Base-by-base conservation (phyloP, 1,140 invertebrate species). In the Tenebrio molitor region DNA sequence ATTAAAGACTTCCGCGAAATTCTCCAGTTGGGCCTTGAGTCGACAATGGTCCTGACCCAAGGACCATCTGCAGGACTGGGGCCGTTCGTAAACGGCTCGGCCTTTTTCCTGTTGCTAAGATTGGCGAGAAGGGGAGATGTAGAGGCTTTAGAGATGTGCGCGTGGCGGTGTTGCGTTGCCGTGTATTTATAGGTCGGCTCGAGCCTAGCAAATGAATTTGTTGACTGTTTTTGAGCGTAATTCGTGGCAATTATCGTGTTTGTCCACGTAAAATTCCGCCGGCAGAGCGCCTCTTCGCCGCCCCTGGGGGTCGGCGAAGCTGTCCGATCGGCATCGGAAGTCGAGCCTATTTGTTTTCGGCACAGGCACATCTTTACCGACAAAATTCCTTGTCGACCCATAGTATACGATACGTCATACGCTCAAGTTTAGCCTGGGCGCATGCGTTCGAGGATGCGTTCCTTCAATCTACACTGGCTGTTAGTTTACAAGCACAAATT, bases 401-500 rank as follows among this genome's bases (percentile, higher is more conserved):
- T 58, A 58, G 21, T 58, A 58, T 58, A 68, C 65, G 42, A 74
- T 71, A 76, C 73, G 75, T 76, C 75, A 74, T 70, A 29, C 19
- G 46, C 64, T 64, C 36, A 76, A 76, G 69, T 71, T 73, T 21
- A 68, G 42, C 50, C 23, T 17, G 50, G 39, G 75, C 70, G 75
- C 73, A 33, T 77, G 75, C 67, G 73, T 41, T 71, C 8, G 4
- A 29, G 53, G 53, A 67, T 69, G 71, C 58, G 72, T 76, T 76
- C 74, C 73, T 46, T 72, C 75, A 74, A 72, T 74, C 64, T 46
- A 73, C 70, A 65, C 46, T 74, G 44, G 67, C 64, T 77, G 72
- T 74, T 71, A 74, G 75, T 74, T 71, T 74, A 74, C 71, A 74
- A 76, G 72, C 72, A 69, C 53, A 70, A 74, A 71, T 39, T 74